Conservation (phyloP, 2,113 vertebrate species). For the Grammomys surdaster region DNA sequence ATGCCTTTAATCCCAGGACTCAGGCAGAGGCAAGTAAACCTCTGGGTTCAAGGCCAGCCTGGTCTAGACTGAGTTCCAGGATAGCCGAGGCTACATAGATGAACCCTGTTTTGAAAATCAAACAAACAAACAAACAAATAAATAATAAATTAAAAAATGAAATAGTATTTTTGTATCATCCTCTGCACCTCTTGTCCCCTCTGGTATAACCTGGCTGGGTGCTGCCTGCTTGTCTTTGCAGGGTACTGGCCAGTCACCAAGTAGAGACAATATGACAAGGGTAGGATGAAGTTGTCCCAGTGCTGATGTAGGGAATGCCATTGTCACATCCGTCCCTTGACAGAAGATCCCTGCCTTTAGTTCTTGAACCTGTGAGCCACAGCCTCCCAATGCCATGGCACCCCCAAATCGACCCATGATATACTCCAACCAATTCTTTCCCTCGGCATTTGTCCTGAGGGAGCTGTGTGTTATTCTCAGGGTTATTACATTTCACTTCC, state of each 20-base stretch:
- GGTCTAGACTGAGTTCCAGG: neutral
- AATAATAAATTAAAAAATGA: neutral
- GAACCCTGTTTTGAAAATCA: neutral
- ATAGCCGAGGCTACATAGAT: neutral
- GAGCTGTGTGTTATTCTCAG: neutral
- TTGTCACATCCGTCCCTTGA: neutral
- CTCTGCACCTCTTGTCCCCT: neutral
- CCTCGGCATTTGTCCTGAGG: neutral
- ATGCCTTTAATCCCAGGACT: neutral
- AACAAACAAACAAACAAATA: neutral
- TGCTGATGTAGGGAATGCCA: neutral
- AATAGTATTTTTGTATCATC: neutral
- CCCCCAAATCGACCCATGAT: neutral
- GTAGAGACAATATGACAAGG: neutral
- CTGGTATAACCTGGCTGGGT: neutral
- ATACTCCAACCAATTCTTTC: neutral
- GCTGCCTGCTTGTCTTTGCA: neutral
- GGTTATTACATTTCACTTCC: neutral
- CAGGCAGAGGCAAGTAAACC: neutral
- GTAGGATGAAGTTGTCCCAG: neutral
- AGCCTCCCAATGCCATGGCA: neutral
- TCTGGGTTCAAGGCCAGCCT: neutral
- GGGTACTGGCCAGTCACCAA: neutral
- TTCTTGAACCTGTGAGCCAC: neutral
- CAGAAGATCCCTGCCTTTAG: neutral